Evolutionary conservation across 2,888 invertebrate genomes (phyloP).

Genomic region (Rhagophthalmus giganteus): DNA sequence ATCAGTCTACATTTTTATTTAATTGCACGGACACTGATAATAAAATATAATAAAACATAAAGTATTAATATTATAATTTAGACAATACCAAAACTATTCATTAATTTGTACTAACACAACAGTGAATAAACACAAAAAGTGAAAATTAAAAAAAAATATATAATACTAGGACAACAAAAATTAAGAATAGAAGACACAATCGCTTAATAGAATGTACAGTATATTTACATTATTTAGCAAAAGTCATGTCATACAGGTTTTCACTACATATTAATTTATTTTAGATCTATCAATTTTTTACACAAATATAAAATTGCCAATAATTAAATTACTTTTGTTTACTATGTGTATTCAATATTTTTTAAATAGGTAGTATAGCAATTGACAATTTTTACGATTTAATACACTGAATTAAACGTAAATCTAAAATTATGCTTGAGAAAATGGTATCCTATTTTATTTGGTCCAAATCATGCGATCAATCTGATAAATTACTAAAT

Average conservation of each 20-base stretch:
- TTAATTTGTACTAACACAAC: constrained; percentile 50
- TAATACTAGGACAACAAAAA: constrained; percentile 43
- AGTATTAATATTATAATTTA: constrained; percentile 47
- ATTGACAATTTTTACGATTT: constrained; percentile 22
- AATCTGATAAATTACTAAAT: constrained; percentile 24
- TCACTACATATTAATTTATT: constrained; percentile 47
- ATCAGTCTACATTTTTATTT: constrained; percentile 55
- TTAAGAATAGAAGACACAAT: constrained; percentile 45
- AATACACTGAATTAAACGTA: constrained; percentile 6
- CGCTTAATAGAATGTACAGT: constrained; percentile 54
- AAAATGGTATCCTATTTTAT: constrained; percentile 19
- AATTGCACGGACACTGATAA: constrained; percentile 55
- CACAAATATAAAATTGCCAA: constrained; percentile 53
- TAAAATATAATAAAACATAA: constrained; percentile 49
- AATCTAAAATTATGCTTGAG: constrained; percentile 8
- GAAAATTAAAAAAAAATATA: constrained; percentile 43
- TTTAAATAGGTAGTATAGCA: constrained; percentile 25
- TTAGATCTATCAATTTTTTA: constrained; percentile 45
- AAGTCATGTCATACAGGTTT: constrained; percentile 47
- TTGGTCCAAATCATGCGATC: constrained; percentile 23
- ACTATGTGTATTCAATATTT: constrained; percentile 35
- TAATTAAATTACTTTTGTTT: constrained; percentile 41
- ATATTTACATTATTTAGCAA: constrained; percentile 56
- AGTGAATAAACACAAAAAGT: constrained; percentile 40
- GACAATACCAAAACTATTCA: constrained; percentile 48